A percentile compares a stretch with the other conserved stretches of the same genome.
Evolutionary conservation across 2,113 vertebrate genomes (phyloP).

Genomic region (Microcebus lehilahytsara): DNA sequence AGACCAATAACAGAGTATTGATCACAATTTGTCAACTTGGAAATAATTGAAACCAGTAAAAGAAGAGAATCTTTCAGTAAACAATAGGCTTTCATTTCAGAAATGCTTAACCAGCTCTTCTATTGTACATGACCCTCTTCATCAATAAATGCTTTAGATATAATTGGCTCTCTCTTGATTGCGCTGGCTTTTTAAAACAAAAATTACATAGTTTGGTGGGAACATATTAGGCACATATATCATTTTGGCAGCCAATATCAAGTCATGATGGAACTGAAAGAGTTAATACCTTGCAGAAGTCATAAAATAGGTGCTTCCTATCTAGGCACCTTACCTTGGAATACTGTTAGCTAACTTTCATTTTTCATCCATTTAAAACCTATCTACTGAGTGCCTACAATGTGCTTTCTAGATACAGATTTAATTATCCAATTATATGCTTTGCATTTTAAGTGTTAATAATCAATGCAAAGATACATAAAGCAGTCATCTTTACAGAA

Average conservation of each 20-base stretch:
- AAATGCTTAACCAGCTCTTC: constrained; percentile 74
- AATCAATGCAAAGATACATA: not conserved
- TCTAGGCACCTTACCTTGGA: not conserved
- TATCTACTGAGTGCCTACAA: not conserved
- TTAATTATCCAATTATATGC: not conserved
- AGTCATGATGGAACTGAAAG: constrained; percentile 52
- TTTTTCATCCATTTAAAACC: not conserved
- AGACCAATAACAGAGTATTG: constrained; percentile 84
- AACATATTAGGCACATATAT: constrained; percentile 34
- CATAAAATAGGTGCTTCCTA: not conserved
- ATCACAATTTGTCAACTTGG: constrained; percentile 81
- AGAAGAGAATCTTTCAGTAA: constrained; percentile 58
- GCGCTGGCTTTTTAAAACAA: constrained; percentile 50
- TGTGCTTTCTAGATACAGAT: not conserved
- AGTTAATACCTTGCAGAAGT: not conserved
- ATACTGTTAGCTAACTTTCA: not conserved
- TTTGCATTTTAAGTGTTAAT: not conserved
- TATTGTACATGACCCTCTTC: constrained; percentile 32
- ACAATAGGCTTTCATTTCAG: constrained; percentile 69
- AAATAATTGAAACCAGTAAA: constrained; percentile 79
- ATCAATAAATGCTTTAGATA: constrained; percentile 62
- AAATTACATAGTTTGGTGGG: constrained; percentile 5
- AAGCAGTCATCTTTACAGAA: not conserved
- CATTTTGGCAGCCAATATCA: constrained; percentile 48
- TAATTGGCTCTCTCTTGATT: constrained; percentile 56